Evolutionary conservation across 2,797 vertebrate genomes (phyloP), one percentile per base, ranked within the genome.

Genomic region (Sebastes taczanowskii): DNA sequence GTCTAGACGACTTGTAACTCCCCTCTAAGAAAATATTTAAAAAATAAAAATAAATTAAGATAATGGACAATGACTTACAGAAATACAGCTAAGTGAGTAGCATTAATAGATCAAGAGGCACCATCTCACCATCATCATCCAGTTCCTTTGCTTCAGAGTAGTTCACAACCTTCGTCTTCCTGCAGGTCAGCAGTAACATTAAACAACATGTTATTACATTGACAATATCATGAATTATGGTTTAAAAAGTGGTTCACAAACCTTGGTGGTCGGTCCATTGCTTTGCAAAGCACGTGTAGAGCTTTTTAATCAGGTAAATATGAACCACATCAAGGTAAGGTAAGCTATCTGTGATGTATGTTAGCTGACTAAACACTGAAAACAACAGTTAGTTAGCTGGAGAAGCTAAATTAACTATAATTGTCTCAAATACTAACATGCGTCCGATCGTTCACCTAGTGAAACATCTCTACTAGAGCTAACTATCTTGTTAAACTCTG

Each of bases 81-180:
- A 59, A 59, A 42, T 9, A 42, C 35, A 71, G 56, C 20, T 2
- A 5, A 14, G 7, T 16, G 16, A 3, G 2, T 6, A 10, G 0
- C 9, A 5, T 11, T 14, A 20, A 49, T 10, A 10, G 3, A 60
- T 14, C 3, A 58, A n/a, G 16, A 53, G 30, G 5, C 29, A 34
- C 13, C 2, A 11, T 75, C 83, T 91, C 82, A 96, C 96, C 97
- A 30, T 96, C 97, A 30, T 96, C 95, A 60, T 96, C 95, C 14
- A 95, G 91, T 77, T 96, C 93, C 11, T 95, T 94, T 85, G 91
- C 89, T 59, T 97, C 95, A 67, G 94, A 94, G 89, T 98, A 99
- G 92, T 96, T 95, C 22, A 98, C 93, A 64, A 73, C 32, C 77
- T 97, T 98, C 73, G 93, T 96, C 83, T 87, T 97, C 90, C 98